Evolutionary conservation across 35 echinoderm and acorn worm genomes (phyloP).

Genomic region (Amphiura filiformis): DNA sequence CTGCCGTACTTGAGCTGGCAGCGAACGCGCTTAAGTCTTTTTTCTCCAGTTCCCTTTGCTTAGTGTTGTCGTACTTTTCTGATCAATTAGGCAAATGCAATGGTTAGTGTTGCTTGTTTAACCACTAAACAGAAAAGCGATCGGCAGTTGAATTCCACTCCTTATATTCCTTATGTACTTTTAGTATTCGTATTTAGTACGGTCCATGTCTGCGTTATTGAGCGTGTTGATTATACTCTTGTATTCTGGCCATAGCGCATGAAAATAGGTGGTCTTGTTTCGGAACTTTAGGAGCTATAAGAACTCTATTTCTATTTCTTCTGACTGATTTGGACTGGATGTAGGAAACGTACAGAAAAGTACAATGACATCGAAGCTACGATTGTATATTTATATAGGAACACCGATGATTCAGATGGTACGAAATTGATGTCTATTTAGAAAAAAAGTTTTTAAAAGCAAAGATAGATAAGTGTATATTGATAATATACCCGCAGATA

Average conservation of each 20-base stretch:
- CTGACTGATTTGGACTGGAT: background rate
- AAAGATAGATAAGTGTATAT: too few species aligned
- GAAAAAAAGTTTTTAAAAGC: too few species aligned
- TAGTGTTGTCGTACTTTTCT: constrained; percentile 3
- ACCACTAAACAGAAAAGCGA: background rate
- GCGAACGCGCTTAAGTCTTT: background rate
- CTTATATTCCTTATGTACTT: too few species aligned
- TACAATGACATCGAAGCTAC: too few species aligned
- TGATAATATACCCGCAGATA: too few species aligned
- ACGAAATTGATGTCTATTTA: too few species aligned
- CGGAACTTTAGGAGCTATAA: background rate
- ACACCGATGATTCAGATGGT: too few species aligned
- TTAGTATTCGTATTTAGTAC: background rate
- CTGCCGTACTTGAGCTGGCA: too few species aligned
- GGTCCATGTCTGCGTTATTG: background rate
- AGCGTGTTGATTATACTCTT: background rate
- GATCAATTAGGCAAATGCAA: constrained; percentile 3
- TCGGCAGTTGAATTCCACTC: background rate
- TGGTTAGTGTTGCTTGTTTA: constrained; percentile 1
- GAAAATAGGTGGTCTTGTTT: background rate
- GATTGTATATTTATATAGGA: background rate
- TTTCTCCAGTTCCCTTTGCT: background rate
- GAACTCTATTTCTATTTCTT: background rate
- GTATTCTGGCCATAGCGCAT: background rate
- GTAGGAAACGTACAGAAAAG: background rate